Evolutionary conservation across 2,113 vertebrate genomes (phyloP).

Genomic region (Microcebus murinus): DNA sequence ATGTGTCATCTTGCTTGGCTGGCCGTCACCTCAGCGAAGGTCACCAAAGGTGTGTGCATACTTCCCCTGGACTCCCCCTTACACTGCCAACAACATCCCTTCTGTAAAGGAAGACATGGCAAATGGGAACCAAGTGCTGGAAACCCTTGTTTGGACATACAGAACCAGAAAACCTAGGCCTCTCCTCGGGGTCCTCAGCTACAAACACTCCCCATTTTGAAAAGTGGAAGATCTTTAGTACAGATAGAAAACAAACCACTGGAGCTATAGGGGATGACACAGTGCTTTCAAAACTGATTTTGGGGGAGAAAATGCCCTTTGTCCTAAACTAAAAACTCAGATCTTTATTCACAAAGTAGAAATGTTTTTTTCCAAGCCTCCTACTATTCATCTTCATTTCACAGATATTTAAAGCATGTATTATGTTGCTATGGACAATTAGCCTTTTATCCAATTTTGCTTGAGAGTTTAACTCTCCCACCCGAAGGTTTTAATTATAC

Average conservation of each 20-base stretch:
- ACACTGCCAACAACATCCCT: neutral
- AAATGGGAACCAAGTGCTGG: slow-evolving; percentile 65
- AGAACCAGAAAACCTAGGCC: slow-evolving; percentile 7
- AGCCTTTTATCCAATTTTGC: slow-evolving; percentile 89
- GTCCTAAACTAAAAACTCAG: slow-evolving; percentile 62
- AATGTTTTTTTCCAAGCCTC: slow-evolving; percentile 40
- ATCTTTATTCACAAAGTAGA: slow-evolving; percentile 52
- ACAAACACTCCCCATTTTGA: slow-evolving; percentile 42
- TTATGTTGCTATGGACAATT: slow-evolving; percentile 88
- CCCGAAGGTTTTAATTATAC: slow-evolving; percentile 89
- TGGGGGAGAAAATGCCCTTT: neutral
- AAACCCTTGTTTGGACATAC: slow-evolving; percentile 30
- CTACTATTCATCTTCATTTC: slow-evolving; percentile 83
- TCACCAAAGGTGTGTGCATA: slow-evolving; percentile 80
- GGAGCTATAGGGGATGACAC: neutral
- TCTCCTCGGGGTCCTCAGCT: neutral
- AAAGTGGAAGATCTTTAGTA: neutral
- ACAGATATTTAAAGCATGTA: slow-evolving; percentile 85
- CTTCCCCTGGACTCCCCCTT: slow-evolving; percentile 53
- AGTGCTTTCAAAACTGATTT: neutral
- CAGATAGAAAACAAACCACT: neutral
- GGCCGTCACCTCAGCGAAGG: slow-evolving; percentile 83
- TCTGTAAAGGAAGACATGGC: slow-evolving; percentile 71
- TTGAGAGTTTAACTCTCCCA: slow-evolving; percentile 85
- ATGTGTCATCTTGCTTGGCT: slow-evolving; percentile 85